Evolutionary conservation across 2,888 invertebrate genomes (phyloP), one percentile per base, ranked within the genome.

Genomic region (Choreutis nemorana): DNA sequence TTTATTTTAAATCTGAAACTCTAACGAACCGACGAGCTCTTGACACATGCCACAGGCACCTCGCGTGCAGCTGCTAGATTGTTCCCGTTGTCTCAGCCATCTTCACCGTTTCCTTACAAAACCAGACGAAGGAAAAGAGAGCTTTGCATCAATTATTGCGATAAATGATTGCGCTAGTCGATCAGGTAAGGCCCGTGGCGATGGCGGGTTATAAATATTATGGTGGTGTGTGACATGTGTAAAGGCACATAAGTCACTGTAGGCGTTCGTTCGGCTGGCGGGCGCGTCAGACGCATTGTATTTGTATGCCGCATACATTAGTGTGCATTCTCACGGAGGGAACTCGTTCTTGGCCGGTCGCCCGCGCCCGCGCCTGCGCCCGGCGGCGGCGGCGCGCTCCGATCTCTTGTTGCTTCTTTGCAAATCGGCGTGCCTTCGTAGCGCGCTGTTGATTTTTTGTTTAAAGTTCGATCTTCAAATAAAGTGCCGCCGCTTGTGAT

Each of bases 1-100:
- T 75, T 73, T 77, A 71, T 75, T 75, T 72, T 66, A 63, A 75
- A 70, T 72, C 71, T 63, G 65, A 48, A 55, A 61, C 60, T 62
- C 63, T 72, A 71, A 72, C 72, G 71, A 72, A 67, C 57, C 66
- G 31, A 12, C 26, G 55, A 48, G 57, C 55, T 64, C 71, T 61
- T 56, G 63, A 63, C 61, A 63, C 63, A 55, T 52, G 56, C 52
- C 53, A 48, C 50, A 38, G 36, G 41, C 41, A 43, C 41, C 41
- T 42, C 41, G 46, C 40, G 45, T 50, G 60, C 61, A 59, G 57
- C 63, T 65, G 65, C 51, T 61, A 55, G 45, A 45, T 29, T n/a
- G n/a, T n/a, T n/a, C n/a, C n/a, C n/a, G n/a, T n/a, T n/a, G n/a
- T n/a, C n/a, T n/a, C n/a, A n/a, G n/a, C n/a, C n/a, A n/a, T n/a